Evolutionary conservation across 2,797 vertebrate genomes (phyloP), one percentile per base, ranked within the genome.

Genomic region (Lycodopsis pacificus): DNA sequence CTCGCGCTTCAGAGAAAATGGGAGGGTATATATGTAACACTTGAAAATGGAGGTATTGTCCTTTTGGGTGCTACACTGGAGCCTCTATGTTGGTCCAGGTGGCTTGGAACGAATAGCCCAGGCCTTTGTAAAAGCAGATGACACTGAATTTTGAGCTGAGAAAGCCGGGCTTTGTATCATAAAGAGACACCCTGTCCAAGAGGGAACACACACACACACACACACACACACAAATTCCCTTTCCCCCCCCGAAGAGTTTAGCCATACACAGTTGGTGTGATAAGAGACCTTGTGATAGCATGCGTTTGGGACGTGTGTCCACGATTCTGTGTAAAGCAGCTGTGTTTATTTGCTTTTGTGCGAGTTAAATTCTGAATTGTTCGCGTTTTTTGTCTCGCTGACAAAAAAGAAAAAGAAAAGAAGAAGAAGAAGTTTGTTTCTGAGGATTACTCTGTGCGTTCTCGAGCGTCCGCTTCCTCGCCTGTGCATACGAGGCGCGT

Each of bases 71-170:
- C 88, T 73, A 94, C 91, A 93, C 90, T 93, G 87, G 85, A 87
- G 88, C 85, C 91, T 92, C 91, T 94, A 90, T 94, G 89, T 88
- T 78, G 81, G 82, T 88, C 92, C 93, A 94, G 93, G 93, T 94
- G 93, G 91, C 91, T 87, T 89, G 91, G 91, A 92, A 86, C 77
- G 87, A 90, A 92, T 77, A 92, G 88, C 90, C 77, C 78, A 38
- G 82, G 84, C 89, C 88, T 94, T 94, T 94, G 89, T 93, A 89
- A 90, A 91, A 91, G 92, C 92, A 92, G 93, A 93, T 89, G 92
- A 94, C 90, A 93, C 91, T 90, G 92, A 91, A 82, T 92, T 92
- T 92, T 92, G 90, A 89, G 89, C 89, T 91, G 81, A 93, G 93
- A 94, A 94, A 93, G 92, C 86, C 77, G 27, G 73, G 88, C 93